A percentile compares a stretch with the other conserved stretches of the same genome.
These are phyloP conservation scores for Geococcyx californianus DNA, from an alignment of 2,113 vertebrate genomes.

Conservation along the genomic window DNA sequence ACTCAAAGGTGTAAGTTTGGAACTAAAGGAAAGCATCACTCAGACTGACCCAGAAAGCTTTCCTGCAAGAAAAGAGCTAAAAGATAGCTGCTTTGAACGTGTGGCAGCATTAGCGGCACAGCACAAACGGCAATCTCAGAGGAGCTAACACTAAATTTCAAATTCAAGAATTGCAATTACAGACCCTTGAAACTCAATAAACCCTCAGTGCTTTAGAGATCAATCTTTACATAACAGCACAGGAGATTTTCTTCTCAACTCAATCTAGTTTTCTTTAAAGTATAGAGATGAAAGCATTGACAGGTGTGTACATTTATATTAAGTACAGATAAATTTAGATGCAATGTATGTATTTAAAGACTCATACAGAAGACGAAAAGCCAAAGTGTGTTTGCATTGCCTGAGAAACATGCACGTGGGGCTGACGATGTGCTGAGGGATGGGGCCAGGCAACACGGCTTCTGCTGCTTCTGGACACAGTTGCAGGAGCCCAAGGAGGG, in stretches of 20 bases:
- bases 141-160: background rate
- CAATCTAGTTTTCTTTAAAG: background rate
- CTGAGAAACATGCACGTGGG: accelerated
- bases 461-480: background rate
- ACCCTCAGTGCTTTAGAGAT: background rate
- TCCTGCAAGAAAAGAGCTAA: background rate
- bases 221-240: background rate
- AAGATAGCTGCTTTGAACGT: background rate
- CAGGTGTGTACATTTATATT: background rate
- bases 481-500: background rate
- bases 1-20: background rate
- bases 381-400: background rate
- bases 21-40: background rate
- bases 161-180: background rate
- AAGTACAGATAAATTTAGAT: background rate
- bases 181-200: background rate
- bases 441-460: background rate
- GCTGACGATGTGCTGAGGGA: background rate
- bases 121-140: background rate
- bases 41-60: background rate
- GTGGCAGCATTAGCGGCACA: background rate
- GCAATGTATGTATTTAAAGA: background rate
- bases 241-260: background rate
- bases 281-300: background rate
- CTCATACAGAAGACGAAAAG: background rate